Evolutionary conservation across 2,797 vertebrate genomes (phyloP), one percentile per base, ranked within the genome.

Genomic region (Paguma larvata): DNA sequence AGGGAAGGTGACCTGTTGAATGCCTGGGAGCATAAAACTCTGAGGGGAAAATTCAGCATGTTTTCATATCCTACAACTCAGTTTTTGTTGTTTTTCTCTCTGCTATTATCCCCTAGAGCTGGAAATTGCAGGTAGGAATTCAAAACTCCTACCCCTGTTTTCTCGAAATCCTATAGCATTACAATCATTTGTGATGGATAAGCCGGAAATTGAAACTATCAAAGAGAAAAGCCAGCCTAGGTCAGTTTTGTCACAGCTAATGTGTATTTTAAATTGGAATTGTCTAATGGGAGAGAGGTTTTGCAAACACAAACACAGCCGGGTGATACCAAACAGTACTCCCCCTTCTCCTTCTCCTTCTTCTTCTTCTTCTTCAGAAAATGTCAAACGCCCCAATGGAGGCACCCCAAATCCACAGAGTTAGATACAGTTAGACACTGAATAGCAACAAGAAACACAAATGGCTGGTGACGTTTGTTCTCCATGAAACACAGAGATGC

Each of bases 171-270:
- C 80, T 77, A 41, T 70, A 68, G 32, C 41, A 79, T 83, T 92
- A 89, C 10, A 77, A 62, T 94, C 78, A 86, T 90, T 67, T 87
- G 38, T 89, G 95, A 97, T 70, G 63, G 72, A 75, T 56, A 73
- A 67, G n/a, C 27, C 90, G 75, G 21, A 94, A 95, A 92, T 62
- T 41, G 92, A 97, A 92, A 85, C 68, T 78, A 94, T 91, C 90
- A 34, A 44, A 97, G 32, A 63, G 89, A 88, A 97, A 93, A 95
- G 62, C 65, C 87, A 88, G 80, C 25, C 77, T 30, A 51, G 84
- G 87, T 92, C 80, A 48, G 48, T 85, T 87, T 67, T 83, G 78
- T 93, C 38, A 7, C 27, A 75, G 53, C 27, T 89, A 82, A 84
- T 96, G 75, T 92, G 41, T 93, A 30, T 72, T 94, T 87, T 93